These are phyloP conservation scores for Agrochola lota DNA, from an alignment of 2,888 invertebrate genomes.

Conservation along the genomic window DNA sequence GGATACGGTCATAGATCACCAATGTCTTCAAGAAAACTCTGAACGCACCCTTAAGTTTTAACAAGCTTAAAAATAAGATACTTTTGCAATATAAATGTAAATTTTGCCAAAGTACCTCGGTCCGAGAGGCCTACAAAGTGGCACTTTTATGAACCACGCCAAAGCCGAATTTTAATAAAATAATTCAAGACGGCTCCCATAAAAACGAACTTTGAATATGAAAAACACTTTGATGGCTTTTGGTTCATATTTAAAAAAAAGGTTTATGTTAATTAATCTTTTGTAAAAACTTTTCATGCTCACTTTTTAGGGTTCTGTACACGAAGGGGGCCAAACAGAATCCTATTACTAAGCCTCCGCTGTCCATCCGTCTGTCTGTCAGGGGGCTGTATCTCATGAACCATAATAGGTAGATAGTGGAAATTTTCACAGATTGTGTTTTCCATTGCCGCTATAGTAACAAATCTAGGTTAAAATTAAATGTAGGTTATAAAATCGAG, in stretches of 20 bases:
- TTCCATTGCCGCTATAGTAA: too few species aligned
- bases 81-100: constrained; percentile 77
- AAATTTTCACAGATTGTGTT: too few species aligned
- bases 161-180: constrained; percentile 73
- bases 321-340: too few species aligned
- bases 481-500: too few species aligned
- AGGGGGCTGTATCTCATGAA: too few species aligned
- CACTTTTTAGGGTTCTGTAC: constrained; percentile 1
- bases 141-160: constrained; percentile 72
- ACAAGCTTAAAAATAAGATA: constrained; percentile 71
- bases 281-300: constrained; percentile 54
- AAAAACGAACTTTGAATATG: constrained; percentile 71
- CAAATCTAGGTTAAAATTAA: too few species aligned
- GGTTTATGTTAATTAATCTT: constrained; percentile 61
- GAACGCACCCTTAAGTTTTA: constrained; percentile 59
- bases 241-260: constrained; percentile 62
- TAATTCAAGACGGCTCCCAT: constrained; percentile 67
- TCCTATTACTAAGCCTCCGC: too few species aligned
- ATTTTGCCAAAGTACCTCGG: constrained; percentile 67
- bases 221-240: constrained; percentile 65
- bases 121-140: constrained; percentile 68
- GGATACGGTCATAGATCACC: constrained; percentile 7
- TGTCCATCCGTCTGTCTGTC: too few species aligned
- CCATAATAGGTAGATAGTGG: too few species aligned
- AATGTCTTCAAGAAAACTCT: constrained; percentile 32